These are phyloP conservation scores for Drosophila nebulosa DNA, from an alignment of 1,140 invertebrate genomes.

Conservation along the genomic window DNA sequence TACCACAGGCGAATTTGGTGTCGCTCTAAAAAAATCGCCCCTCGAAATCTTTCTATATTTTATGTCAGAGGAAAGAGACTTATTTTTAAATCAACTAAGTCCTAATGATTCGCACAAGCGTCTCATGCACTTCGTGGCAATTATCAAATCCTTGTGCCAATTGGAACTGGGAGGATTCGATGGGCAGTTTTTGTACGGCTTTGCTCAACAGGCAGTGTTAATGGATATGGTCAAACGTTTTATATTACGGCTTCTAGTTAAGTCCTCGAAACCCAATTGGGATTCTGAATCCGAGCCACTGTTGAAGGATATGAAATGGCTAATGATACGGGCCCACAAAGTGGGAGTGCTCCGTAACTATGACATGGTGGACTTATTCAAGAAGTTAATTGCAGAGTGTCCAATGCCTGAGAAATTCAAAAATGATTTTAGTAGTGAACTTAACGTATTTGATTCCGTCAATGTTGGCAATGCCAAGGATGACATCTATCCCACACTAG, in stretches of 20 bases:
- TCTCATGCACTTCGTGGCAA: conserved; percentile 61
- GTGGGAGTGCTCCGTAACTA: conserved; percentile 25
- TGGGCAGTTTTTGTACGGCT: conserved; percentile 29
- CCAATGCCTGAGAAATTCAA: conserved; percentile 6
- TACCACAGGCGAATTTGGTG: conserved; percentile 31
- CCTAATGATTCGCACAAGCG: conserved; percentile 56
- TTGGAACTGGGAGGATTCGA: conserved; percentile 81
- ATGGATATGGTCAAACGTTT: conserved; percentile 30
- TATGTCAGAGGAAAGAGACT: conserved; percentile 60
- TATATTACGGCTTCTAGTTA: conserved; percentile 12
- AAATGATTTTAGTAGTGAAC: conserved; percentile 12
- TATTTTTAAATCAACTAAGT: conserved; percentile 49
- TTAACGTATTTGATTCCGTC: conserved; percentile 11
- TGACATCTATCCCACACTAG: conserved; percentile 66
- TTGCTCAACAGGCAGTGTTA: conserved; percentile 32
- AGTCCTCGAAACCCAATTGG: conserved; percentile 4
- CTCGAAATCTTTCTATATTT: conserved; percentile 71
- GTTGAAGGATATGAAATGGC: conserved; percentile 39
- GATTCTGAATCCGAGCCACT: conserved; percentile 31
- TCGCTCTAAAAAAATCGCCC: conserved; percentile 33
- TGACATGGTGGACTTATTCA: conserved; percentile 43
- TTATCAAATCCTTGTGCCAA: conserved; percentile 81
- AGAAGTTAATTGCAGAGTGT: conserved; percentile 27
- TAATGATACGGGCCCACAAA: conserved; percentile 49
- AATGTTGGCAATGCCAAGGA: conserved; percentile 7